Base-by-base conservation (phyloP, 2,888 invertebrate genomes). In the Nephrotoma guestfalica region DNA sequence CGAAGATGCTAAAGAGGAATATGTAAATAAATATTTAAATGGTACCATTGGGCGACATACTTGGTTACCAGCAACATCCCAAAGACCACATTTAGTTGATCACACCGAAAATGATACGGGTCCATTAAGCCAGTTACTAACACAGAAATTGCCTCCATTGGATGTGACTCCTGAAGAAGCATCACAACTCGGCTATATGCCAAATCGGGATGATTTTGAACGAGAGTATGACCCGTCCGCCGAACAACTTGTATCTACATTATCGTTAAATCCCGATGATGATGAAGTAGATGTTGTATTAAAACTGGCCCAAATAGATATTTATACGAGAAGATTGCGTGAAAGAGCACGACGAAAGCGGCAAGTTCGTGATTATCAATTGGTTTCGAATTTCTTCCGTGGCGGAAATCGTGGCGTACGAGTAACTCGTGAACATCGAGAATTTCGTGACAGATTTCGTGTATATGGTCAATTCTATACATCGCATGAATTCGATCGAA, bases 201-300 rank as follows among this genome's bases (percentile, higher is more conserved):
- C 98, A 2, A 96, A 97, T 90, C 94, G 98, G 90, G 98, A 98
- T 93, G 98, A 98, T 90, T 99, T 98, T 93, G 98, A 98, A 92
- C 94, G 97, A 91, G 98, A 99, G 91, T 98, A 96, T 92, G 98
- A 98, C 90, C 95, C 95, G 90, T 96, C 97, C 89, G 98, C 98
- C 6, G 99, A 99, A 91, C 94, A 96, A 89, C 92, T 98, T 88
- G 96, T 98, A 89, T 97, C 98, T 5, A 95, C 96, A 85, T 92
- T 98, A 87, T 94, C 96, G 86, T 91, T 98, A 13, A 96, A 95
- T 90, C 94, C 95, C 45, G 97, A 98, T 90, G 98, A 98, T 91
- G 95, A 96, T 89, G 97, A 98, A 89, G 93, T 97, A 88, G 98
- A 98, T 92, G 94, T 96, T 90, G 96, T 96, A 87, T 92, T 98